These are phyloP conservation scores for Momotus momota DNA, from an alignment of 2,797 vertebrate species.

Conservation along the genomic window DNA sequence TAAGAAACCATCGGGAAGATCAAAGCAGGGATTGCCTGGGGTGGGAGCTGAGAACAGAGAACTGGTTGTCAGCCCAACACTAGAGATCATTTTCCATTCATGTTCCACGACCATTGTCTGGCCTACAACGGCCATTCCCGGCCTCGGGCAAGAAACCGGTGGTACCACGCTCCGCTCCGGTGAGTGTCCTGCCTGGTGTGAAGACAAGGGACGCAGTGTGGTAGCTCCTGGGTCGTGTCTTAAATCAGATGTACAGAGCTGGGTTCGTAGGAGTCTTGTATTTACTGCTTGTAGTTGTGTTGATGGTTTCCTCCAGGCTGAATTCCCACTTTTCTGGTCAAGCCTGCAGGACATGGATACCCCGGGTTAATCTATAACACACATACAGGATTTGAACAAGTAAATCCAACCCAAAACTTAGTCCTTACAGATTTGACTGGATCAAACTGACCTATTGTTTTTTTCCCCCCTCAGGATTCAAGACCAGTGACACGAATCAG, in stretches of 20 bases:
- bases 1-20: slow-evolving; percentile 34
- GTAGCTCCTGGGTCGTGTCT: neutral
- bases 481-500: neutral
- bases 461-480: neutral
- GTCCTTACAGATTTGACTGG: neutral
- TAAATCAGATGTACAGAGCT: too few relatives aligned
- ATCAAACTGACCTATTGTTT: neutral
- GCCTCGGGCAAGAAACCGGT: neutral
- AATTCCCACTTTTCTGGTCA: neutral
- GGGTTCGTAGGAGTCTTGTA: neutral
- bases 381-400: rapidly evolving
- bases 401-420: neutral
- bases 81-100: slow-evolving; percentile 69
- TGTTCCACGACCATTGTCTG: neutral
- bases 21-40: slow-evolving; percentile 21
- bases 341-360: neutral
- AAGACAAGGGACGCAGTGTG: neutral
- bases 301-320: neutral
- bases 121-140: neutral
- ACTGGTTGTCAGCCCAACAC: slow-evolving; percentile 62
- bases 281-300: neutral
- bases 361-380: neutral
- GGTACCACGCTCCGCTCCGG: neutral
- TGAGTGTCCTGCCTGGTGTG: neutral
- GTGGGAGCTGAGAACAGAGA: slow-evolving; percentile 65